These are phyloP conservation scores for Pipistrellus pipistrellus DNA, from an alignment of 2,797 vertebrate genomes.

Conservation along the genomic window DNA sequence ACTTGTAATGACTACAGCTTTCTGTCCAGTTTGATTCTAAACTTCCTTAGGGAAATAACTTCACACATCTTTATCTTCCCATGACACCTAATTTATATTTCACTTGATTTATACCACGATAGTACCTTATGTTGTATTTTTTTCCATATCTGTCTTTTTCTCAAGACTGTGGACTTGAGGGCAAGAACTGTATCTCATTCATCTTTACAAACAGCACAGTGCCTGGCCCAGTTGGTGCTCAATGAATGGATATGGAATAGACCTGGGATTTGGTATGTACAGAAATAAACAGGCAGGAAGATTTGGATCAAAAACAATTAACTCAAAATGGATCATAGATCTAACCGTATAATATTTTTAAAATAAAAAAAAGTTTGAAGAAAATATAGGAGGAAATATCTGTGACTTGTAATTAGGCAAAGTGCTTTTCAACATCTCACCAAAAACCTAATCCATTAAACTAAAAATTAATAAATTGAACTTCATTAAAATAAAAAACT, in stretches of 20 bases:
- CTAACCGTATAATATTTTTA: constrained; percentile 20
- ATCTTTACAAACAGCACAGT: neutral
- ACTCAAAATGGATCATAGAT: neutral
- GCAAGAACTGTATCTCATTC: neutral
- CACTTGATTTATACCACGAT: constrained; percentile 39
- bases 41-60: constrained; percentile 36
- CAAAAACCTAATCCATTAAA: neutral
- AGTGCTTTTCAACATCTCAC: neutral
- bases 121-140: neutral
- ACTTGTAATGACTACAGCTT: constrained; percentile 14
- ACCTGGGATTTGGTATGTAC: neutral
- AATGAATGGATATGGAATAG: neutral
- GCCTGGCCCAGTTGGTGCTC: neutral
- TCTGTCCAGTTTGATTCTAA: constrained; percentile 25
- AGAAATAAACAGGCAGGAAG: neutral
- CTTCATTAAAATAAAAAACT: constrained; percentile 52
- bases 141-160: neutral
- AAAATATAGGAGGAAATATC: neutral
- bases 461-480: constrained; percentile 18
- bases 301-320: neutral
- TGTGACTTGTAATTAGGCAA: neutral
- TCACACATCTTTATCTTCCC: neutral
- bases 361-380: neutral
- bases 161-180: constrained; percentile 29
- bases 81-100: constrained; percentile 62